Evolutionary conservation across 2,113 vertebrate genomes (phyloP), one percentile per base, ranked within the genome.

Genomic region (Accipiter virgatus): DNA sequence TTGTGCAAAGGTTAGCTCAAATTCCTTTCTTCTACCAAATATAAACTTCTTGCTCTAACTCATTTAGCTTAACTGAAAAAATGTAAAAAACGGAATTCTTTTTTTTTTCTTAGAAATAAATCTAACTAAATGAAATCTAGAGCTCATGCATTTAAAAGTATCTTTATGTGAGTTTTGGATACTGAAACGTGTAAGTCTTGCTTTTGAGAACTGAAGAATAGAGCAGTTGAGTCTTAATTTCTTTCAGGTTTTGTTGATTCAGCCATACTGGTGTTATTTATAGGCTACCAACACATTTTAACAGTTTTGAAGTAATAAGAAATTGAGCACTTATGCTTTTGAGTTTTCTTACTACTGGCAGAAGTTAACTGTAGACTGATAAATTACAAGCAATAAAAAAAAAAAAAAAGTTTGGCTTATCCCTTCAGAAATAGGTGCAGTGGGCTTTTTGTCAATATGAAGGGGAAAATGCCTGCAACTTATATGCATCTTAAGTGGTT

Each of bases 301-400:
- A 75, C 14, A 26, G 34, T 47, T 63, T 84, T 75, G 73, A 77
- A 81, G 21, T 88, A 90, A 21, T 63, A 87, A 93, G 53, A 92
- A 74, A 80, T 90, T 73, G 81, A 85, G 62, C 38, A 40, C 7
- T 75, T 96, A 58, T 1, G 7, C 23, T 95, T 75, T 94, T 53
- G 86, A 67, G 55, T 95, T 86, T 86, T 89, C 70, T 93, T 92
- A 78, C 45, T 95, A 34, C 13, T 93, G 86, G 56, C 63, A 90
- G 32, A 91, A 71, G 67, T 94, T 97, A 95, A 77, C 67, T 86
- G 58, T 95, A 70, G 75, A n/a, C 61, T 74, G 67, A 50, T 89
- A 89, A 68, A 81, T 65, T 63, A 23, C 34, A 48, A 88, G 43
- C 78, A 88, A 50, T 47, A 20, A 85, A 34, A 94, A 85, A n/a